A percentile compares a stretch with the other conserved stretches of the same genome.
phyloP scores from a whole-genome alignment of 2,797 vertebrate species.

The Sebastes hopkinsi region DNA sequence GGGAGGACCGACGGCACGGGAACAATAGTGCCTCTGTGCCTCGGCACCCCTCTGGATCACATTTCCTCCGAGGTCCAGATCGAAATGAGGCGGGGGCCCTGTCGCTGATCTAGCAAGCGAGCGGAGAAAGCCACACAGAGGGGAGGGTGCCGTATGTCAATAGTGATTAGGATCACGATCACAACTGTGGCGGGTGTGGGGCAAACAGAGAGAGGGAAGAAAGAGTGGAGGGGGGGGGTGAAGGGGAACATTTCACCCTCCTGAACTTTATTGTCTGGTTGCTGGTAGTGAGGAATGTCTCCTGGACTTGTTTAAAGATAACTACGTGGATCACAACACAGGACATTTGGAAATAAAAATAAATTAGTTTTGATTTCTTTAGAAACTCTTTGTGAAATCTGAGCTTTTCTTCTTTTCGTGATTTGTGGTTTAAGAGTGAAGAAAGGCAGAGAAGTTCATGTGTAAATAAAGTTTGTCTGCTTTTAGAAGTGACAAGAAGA shows the following conservation, averaged over 20 bases:
- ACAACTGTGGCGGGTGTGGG: constrained; percentile 53
- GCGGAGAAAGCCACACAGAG: constrained; percentile 89
- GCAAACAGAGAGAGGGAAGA: constrained; percentile 13
- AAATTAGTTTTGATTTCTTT: background rate
- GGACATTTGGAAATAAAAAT: constrained; percentile 6
- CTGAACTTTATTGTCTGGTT: constrained; percentile 64
- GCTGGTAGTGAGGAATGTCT: constrained; percentile 53
- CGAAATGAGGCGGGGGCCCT: constrained; percentile 80
- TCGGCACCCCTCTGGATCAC: constrained; percentile 88
- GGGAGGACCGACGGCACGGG: constrained; percentile 77
- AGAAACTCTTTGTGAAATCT: constrained; percentile 1
- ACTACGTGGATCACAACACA: background rate
- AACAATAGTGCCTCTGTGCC: constrained; percentile 92
- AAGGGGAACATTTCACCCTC: constrained; percentile 34
- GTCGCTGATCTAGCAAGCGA: constrained; percentile 86
- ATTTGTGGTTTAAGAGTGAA: constrained; percentile 9
- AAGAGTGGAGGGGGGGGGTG: constrained; percentile 4
- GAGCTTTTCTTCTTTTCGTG: constrained; percentile 12
- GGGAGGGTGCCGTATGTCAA: constrained; percentile 92
- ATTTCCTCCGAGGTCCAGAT: constrained; percentile 88
- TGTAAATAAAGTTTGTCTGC: constrained; percentile 46
- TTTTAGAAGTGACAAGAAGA: constrained; percentile 23
- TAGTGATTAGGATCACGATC: constrained; percentile 85
- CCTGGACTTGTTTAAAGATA: constrained; percentile 49
- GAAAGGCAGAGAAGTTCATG: constrained; percentile 21